Evolutionary conservation across 2,888 invertebrate genomes (phyloP).

Genomic region (Chironomus riparius): DNA sequence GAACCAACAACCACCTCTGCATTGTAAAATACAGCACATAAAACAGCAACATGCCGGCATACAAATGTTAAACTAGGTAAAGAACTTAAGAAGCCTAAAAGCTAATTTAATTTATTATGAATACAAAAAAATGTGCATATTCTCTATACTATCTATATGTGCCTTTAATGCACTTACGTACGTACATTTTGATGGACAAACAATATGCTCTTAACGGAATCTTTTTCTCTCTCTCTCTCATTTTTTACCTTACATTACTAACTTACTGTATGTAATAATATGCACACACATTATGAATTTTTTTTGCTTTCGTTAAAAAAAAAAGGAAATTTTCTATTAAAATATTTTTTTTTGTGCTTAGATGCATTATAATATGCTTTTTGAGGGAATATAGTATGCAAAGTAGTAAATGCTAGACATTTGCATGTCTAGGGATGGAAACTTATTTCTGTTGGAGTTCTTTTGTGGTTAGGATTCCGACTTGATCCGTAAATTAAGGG

Average conservation of each 20-base stretch:
- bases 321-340: slow-evolving; percentile 24
- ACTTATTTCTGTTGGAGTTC: no score
- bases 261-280: no score
- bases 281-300: background rate
- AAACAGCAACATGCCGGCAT: background rate
- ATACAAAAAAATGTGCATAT: slow-evolving; percentile 7
- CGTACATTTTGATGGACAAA: slow-evolving; percentile 26
- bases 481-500: no score
- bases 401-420: background rate
- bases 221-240: background rate
- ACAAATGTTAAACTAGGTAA: background rate
- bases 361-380: no score
- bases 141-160: background rate
- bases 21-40: background rate
- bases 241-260: background rate
- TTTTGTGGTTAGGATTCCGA: no score
- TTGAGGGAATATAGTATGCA: background rate
- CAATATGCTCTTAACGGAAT: slow-evolving; percentile 23
- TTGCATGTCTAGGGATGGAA: no score
- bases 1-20: no score
- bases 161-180: background rate
- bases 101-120: slow-evolving; percentile 23
- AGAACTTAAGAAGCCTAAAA: slow-evolving; percentile 14
- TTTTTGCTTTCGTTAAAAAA: no score
- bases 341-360: background rate